Percentiles rank a stretch among this genome's conserved stretches.
Evolutionary conservation across 2,113 vertebrate species (phyloP).

Genomic region (Trematomus loennbergii): DNA sequence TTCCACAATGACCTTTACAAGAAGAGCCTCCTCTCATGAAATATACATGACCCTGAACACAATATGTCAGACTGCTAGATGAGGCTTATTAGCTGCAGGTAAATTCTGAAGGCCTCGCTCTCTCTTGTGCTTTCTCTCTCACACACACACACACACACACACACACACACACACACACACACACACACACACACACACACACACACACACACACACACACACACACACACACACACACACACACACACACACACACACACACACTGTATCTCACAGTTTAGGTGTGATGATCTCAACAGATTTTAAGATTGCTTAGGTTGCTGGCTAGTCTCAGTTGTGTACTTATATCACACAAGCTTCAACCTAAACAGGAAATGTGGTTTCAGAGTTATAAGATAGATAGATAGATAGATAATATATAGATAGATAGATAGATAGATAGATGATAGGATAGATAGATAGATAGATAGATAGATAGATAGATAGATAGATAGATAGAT

Average conservation of each 20-base stretch:
- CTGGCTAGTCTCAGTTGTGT: neutral
- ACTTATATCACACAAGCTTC: neutral
- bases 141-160: neutral
- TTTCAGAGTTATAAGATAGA: neutral
- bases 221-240: too few species aligned
- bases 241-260: too few species aligned
- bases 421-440: too few species aligned
- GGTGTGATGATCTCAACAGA: too few species aligned
- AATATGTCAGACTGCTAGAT: conserved; percentile 77
- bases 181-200: too few species aligned
- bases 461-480: too few species aligned
- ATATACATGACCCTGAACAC: conserved; percentile 79
- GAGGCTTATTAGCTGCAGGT: conserved; percentile 79
- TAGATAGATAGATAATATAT: too few species aligned
- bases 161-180: neutral
- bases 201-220: too few species aligned
- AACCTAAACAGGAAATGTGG: neutral
- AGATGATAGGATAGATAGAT: too few species aligned
- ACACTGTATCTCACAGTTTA: too few species aligned
- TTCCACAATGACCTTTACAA: conserved; percentile 79
- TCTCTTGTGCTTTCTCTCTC: conserved; percentile 5
- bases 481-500: too few species aligned
- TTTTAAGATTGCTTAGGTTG: neutral
- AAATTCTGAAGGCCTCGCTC: conserved; percentile 60
- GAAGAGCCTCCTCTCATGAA: conserved; percentile 75